phyloP scores from a whole-genome alignment of 2,797 vertebrate species.

The Melanotaenia boesemani region DNA sequence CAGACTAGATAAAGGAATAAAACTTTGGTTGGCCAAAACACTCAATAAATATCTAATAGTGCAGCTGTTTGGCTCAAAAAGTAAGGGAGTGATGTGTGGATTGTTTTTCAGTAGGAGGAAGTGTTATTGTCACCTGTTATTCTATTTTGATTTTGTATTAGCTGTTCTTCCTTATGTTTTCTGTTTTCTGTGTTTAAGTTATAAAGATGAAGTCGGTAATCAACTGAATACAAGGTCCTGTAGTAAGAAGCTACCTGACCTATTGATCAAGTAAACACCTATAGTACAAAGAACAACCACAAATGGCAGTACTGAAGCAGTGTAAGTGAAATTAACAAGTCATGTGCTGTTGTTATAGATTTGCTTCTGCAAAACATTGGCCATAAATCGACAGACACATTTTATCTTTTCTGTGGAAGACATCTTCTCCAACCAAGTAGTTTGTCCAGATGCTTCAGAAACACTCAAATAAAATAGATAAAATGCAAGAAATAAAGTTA shows the following conservation, averaged over 20 bases:
- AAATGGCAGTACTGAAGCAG: no score
- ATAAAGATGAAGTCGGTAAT: no score
- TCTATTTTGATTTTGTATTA: no score
- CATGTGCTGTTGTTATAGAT: conserved; percentile 4
- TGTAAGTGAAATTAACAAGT: not conserved
- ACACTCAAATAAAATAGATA: no score
- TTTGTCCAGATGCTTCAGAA: conserved; percentile 59
- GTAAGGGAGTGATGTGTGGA: conserved; percentile 10
- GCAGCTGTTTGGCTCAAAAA: conserved; percentile 31
- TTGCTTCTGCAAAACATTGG: conserved; percentile 24
- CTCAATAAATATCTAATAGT: conserved; percentile 14
- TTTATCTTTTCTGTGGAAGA: conserved; percentile 40
- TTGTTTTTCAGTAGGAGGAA: conserved; percentile 24
- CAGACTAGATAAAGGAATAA: conserved; percentile 3
- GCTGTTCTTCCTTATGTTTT: no score
- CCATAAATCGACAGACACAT: conserved; percentile 37
- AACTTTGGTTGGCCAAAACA: conserved; percentile 9
- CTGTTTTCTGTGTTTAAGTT: no score
- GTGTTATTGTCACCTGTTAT: no score
- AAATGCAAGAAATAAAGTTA: no score
- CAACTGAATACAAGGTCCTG: no score
- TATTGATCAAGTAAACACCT: no score
- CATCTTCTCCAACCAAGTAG: conserved; percentile 28
- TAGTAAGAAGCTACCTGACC: no score
- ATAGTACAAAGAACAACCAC: no score